These are phyloP conservation scores for Pangasius djambal DNA, from an alignment of 2,797 vertebrate species.

Conservation along the genomic window DNA sequence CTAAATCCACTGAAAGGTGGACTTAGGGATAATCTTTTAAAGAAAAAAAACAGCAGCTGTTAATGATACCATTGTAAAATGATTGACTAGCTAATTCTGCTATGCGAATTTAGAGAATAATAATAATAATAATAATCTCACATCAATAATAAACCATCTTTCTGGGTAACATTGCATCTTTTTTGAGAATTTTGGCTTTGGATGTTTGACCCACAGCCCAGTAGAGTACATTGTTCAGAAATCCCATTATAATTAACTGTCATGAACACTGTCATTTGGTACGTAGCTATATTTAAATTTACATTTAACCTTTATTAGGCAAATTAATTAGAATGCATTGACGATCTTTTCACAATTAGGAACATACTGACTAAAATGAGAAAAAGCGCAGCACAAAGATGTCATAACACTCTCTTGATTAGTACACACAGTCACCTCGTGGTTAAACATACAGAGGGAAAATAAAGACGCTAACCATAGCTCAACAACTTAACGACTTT, in stretches of 20 bases:
- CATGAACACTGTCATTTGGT: not conserved
- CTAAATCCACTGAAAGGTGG: not conserved
- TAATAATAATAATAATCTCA: not conserved
- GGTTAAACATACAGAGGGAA: not conserved
- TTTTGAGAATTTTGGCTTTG: not conserved
- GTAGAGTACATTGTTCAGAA: not conserved
- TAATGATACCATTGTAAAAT: conserved; percentile 21
- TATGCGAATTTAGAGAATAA: not conserved
- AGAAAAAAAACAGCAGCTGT: not conserved
- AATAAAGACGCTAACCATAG: not conserved
- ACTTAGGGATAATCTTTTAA: not conserved
- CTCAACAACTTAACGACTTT: not conserved
- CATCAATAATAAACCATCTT: not conserved
- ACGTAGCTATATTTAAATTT: not conserved
- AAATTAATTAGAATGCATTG: not conserved
- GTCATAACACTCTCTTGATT: not conserved
- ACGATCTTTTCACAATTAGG: not conserved
- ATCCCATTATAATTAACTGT: not conserved
- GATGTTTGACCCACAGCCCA: not conserved
- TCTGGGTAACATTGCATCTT: no score
- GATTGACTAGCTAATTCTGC: conserved; percentile 18
- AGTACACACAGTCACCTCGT: not conserved
- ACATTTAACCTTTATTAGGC: not conserved
- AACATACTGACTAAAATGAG: not conserved
- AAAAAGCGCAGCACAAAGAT: not conserved